Base-by-base conservation (phyloP, 2,113 vertebrate genomes). In the Laticauda laticaudata region DNA sequence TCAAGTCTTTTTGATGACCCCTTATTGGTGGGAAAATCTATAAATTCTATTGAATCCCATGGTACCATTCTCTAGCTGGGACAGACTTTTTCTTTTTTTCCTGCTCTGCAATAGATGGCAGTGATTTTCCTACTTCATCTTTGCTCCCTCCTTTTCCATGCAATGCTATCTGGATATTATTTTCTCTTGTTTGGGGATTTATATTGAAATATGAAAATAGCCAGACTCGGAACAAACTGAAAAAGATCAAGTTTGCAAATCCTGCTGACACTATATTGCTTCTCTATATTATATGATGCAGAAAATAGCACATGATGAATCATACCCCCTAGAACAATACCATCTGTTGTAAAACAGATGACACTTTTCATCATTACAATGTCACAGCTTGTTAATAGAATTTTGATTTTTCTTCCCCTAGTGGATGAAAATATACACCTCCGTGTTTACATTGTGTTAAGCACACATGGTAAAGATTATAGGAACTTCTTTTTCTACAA, bases 301-400 rank as follows among this genome's bases (percentile, higher is more conserved):
- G 59, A 92, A 93, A 20, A 92, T 0, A 92, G 90, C 87, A 91
- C 94, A 95, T 90, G 86, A 94, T 94, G 96, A 97, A 96, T 96
- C 95, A 92, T 85, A 91, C 43, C 69, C 53, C 29, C 93, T 96
- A 94, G 96, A 96, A 96, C 93, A 95, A 96, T 91, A 39, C 7
- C 69, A 91, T 87, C 88, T 96, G 89, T 89, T 97, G 91, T 90
- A 93, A 86, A 88, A 24, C n/a, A 94, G 95, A 91, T 91, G 95
- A 90, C 20, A 55, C 81, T 93, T 96, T 96, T 85, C 61, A 93
- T 96, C 92, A 94, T 23, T n/a, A 24, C 29, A 0, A 9, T 95
- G 90, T 90, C 94, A 96, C 94, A 92, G 90, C 26, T 56, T 94
- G 53, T 91, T 95, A 94, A 92, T 23, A 89, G 93, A 91, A 91